phyloP scores from a whole-genome alignment of 2,888 invertebrate genomes.

The Dolichopus griseipennis region DNA sequence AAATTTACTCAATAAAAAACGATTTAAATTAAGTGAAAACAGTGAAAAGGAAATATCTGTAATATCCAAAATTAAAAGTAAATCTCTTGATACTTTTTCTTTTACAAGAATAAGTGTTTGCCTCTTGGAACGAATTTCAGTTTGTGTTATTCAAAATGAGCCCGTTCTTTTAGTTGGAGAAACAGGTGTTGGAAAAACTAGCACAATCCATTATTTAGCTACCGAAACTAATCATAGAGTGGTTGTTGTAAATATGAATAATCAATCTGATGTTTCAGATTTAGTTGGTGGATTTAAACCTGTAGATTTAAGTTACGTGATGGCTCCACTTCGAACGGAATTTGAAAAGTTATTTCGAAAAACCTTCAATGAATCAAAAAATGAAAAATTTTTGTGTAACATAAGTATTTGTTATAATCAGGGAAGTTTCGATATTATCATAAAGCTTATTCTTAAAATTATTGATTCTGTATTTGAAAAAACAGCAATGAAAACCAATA shows the following conservation, averaged over 20 bases:
- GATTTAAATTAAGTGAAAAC: conserved; percentile 30
- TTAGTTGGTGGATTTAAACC: conserved; percentile 96
- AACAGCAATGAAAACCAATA: conserved; percentile 20
- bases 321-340: conserved; percentile 70
- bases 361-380: conserved; percentile 68
- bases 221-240: conserved; percentile 74
- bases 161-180: conserved; percentile 94
- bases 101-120: conserved; percentile 74
- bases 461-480: conserved; percentile 33
- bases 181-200: conserved; percentile 98
- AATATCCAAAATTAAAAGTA: conserved; percentile 34
- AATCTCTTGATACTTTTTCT: conserved; percentile 55
- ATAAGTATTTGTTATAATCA: conserved; percentile 67
- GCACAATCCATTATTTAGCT: conserved; percentile 85
- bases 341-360: conserved; percentile 74
- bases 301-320: conserved; percentile 75
- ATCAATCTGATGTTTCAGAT: conserved; percentile 95
- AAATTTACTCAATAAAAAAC: conserved; percentile 25
- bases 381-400: conserved; percentile 72
- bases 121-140: conserved; percentile 79
- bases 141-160: conserved; percentile 72
- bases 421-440: conserved; percentile 61
- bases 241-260: conserved; percentile 95
- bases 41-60: conserved; percentile 25
- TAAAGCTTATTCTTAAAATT: conserved; percentile 69